Conservation (phyloP, 2,113 vertebrate genomes). For the Sceloporus tristichus region DNA sequence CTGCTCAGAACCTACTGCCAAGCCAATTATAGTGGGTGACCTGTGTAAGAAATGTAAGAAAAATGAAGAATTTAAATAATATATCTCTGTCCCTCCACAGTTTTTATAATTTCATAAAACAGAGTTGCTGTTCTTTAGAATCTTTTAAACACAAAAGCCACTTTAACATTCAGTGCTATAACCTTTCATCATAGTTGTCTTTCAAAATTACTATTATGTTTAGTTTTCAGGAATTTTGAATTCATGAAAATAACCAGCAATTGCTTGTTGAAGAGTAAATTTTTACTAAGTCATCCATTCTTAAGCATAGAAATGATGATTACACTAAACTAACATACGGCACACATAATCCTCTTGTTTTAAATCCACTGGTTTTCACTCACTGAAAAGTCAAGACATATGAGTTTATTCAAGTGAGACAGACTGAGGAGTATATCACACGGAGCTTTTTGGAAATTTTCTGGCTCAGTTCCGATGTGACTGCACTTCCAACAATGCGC, state of each 20-base stretch:
- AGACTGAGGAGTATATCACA: neutral
- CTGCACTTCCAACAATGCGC: too few relatives aligned
- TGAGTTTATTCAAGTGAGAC: neutral
- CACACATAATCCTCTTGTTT: neutral
- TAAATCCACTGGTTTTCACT: neutral
- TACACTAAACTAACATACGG: neutral
- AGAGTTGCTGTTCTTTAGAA: neutral
- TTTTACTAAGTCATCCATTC: neutral
- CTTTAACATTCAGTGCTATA: neutral
- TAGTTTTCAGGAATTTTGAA: neutral
- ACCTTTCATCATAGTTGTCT: neutral
- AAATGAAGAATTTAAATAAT: neutral
- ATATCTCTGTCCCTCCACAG: neutral
- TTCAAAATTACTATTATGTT: neutral
- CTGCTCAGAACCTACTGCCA: neutral
- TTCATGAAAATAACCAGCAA: neutral
- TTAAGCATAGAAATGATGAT: neutral
- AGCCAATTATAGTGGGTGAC: neutral
- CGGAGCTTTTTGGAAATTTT: too few relatives aligned
- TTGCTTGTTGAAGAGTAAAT: neutral
- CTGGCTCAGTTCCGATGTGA: too few relatives aligned
- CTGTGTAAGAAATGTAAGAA: neutral
- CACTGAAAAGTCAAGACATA: neutral
- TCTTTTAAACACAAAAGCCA: neutral
- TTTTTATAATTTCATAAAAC: neutral